Conservation (phyloP, 2,113 vertebrate species). For the Chloropsis cyanopogon region DNA sequence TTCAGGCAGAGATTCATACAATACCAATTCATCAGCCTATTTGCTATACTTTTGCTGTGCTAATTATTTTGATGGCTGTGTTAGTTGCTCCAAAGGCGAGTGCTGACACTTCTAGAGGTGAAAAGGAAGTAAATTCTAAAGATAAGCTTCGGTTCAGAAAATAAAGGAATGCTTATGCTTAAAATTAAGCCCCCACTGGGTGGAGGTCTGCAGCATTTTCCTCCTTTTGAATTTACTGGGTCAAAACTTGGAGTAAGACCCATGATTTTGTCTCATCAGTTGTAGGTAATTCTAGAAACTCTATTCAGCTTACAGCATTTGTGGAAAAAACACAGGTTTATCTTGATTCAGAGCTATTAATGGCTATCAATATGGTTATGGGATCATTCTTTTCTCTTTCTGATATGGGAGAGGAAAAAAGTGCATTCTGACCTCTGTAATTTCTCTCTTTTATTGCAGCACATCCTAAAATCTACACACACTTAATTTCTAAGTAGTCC, state of each 20-base stretch:
- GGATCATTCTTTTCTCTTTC: background rate
- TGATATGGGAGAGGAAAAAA: background rate
- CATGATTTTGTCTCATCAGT: background rate
- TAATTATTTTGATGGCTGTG: background rate
- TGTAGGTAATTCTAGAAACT: background rate
- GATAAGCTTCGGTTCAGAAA: background rate
- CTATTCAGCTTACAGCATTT: background rate
- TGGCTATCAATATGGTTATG: background rate
- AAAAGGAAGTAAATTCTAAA: background rate
- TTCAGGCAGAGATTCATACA: background rate
- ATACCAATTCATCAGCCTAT: background rate
- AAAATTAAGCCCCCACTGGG: background rate
- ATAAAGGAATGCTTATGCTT: background rate
- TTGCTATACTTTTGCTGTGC: background rate
- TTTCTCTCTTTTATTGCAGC: background rate
- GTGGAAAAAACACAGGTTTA: background rate
- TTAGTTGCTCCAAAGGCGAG: background rate
- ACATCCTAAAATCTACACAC: background rate
- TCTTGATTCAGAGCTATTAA: background rate
- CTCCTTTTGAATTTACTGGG: background rate
- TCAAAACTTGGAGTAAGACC: background rate
- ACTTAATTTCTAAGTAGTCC: background rate
- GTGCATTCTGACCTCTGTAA: background rate
- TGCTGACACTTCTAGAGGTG: background rate
- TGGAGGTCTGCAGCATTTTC: background rate